Conservation (phyloP, 2,113 vertebrate genomes). For the Eretmodus cyanostictus region DNA sequence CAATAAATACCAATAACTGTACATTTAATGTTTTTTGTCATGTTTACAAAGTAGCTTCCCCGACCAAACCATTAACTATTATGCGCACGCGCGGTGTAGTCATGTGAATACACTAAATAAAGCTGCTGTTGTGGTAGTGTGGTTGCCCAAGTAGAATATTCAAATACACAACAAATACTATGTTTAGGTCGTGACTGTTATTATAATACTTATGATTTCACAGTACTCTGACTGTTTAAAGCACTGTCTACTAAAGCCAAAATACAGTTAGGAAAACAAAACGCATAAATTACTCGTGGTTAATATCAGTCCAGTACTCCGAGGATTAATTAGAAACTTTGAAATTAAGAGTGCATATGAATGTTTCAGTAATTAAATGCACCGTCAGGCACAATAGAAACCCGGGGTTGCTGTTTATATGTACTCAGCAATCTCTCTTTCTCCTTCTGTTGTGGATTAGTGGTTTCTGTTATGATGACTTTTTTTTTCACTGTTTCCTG, state of each 20-base stretch:
- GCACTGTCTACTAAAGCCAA: background rate
- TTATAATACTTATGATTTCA: background rate
- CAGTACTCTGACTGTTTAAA: background rate
- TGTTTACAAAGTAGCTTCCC: background rate
- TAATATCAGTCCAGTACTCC: background rate
- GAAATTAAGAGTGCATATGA: background rate
- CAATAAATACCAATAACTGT: background rate
- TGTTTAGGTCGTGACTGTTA: background rate
- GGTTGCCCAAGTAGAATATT: background rate
- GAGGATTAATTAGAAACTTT: background rate
- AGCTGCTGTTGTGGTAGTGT: background rate
- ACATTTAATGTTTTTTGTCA: background rate
- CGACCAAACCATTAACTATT: background rate
- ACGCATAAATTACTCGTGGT: background rate
- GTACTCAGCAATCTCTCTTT: background rate
- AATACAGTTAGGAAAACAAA: background rate
- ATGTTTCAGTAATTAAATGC: background rate
- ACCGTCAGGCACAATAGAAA: background rate
- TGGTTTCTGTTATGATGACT: background rate
- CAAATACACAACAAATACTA: background rate
- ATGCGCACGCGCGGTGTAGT: constrained; percentile 10
- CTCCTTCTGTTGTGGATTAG: background rate
- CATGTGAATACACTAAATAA: background rate
- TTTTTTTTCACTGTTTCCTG: background rate
- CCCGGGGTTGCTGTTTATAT: background rate